A percentile compares a stretch with the other conserved stretches of the same genome.
Evolutionary conservation across 2,113 vertebrate species (phyloP).

Genomic region (Sinosuthora webbiana): DNA sequence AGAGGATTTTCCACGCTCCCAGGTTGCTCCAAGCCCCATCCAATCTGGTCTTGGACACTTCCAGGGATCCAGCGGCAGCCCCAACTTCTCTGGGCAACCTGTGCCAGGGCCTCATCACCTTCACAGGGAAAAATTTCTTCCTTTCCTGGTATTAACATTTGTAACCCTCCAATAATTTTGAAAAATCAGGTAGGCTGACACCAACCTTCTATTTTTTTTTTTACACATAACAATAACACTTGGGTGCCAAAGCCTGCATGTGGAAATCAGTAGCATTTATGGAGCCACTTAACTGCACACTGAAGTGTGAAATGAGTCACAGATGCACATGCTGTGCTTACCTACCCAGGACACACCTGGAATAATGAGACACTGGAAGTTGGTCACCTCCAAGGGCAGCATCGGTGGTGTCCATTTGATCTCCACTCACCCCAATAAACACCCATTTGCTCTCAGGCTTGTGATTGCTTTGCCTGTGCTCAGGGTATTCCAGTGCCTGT

Average conservation of each 20-base stretch:
- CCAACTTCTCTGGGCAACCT: neutral
- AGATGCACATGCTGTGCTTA: neutral
- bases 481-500: no score
- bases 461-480: neutral
- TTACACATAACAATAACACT: neutral
- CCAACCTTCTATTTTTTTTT: neutral
- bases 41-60: neutral
- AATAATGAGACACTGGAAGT: neutral
- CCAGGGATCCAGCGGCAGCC: neutral
- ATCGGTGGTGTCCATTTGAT: neutral
- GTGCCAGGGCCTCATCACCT: rapidly evolving
- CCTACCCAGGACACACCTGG: neutral
- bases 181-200: neutral
- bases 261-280: neutral
- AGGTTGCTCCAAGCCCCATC: rapidly evolving
- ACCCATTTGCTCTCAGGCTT: neutral
- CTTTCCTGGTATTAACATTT: neutral
- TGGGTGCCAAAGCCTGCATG: neutral
- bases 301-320: neutral
- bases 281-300: neutral
- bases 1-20: neutral
- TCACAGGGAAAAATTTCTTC: neutral
- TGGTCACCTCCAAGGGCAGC: neutral
- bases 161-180: neutral
- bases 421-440: neutral